Base-by-base conservation (phyloP, 2,888 invertebrate genomes). In the Leptinotarsa tumamoca region DNA sequence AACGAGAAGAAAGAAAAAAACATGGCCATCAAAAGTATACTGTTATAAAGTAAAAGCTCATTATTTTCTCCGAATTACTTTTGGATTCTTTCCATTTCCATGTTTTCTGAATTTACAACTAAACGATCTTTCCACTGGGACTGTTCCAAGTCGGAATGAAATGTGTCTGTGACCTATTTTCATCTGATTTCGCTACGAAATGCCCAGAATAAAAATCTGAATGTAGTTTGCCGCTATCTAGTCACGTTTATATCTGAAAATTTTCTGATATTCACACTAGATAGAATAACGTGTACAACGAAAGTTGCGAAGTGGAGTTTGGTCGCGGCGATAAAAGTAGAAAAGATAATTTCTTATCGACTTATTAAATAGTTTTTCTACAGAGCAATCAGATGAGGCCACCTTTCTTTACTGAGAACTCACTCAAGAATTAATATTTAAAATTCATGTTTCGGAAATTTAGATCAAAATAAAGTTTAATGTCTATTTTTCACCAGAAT, bases 91-190 rank as follows among this genome's bases (percentile, higher is more conserved):
- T 70, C 58, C 54, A 58, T 70, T 56, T 49, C 58, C 43, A 49
- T 33, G 54, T 70, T 43, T 49, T 56, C 70, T 51, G 7, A 58
- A 49, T 70, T 61, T 15, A 56, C 50, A 58, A 58, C 70, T 14
- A 33, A 43, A 14, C 58, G 54, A 68, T 51, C 27, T 51, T 27
- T 68, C 68, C 54, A n/a, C 50, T 68, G 51, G 50, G 68, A 49
- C 52, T 50, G 27, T 56, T 69, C 33, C 56, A 54, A 54, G 56
- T 33, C 33, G 54, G n/a, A 56, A 58, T 43, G 43, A 49, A 27
- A 58, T 50, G 70, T 61, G 2, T 7, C 23, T 70, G 61, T 50
- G 70, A 70, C 70, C 70, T 58, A 70, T 27, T 61, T 70, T 70
- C 58, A 33, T 18, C 33, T 49, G 33, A 58, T 21, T 52, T 52